Evolutionary conservation across 1,140 invertebrate species (phyloP), one percentile per base, ranked within the genome.

Genomic region (Tetragnatha versicolor): DNA sequence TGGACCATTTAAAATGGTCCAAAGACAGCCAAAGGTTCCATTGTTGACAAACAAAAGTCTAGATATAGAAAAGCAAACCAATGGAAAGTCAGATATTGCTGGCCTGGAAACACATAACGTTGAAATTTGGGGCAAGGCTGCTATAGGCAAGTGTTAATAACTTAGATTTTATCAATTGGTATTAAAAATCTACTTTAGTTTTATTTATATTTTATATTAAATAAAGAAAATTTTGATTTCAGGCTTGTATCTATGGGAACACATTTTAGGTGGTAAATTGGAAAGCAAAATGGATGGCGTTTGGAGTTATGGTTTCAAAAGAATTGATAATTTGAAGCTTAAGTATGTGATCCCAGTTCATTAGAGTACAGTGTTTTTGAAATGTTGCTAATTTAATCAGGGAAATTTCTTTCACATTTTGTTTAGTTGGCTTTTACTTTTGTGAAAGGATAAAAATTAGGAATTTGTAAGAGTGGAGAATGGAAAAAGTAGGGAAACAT

Each of bases 121-220:
- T 33, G 88, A 89, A 82, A 85, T 89, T 20, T 89, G 88, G 88
- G 87, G 88, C 4, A 89, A 89, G 84, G 88, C 88, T 27, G 86
- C 88, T 17, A 88, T 89, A 58, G 88, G 87, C 85, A 81, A 85
- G 81, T 65, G 14, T 58, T 12, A n/a, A 58, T 29, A 31, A 29
- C 6, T 27, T 29, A 7, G 27, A 10, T 10, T 6, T n/a, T 12
- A 51, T 51, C 20, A 12, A 20, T 17, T n/a, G 10, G 25, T 7
- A 14, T 58, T 2, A 29, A 58, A 58, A 42, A 22, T 42, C 22
- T 17, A 2, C 33, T 68, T 3, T 31, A 49, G 39, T 5, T 39
- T 14, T 22, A 7, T 65, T 17, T 31, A 14, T 17, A 20, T 66
- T 33, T 66, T 78, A 20, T 17, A 9, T 22, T 72, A 14, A 12